Evolutionary conservation across 1,140 invertebrate genomes (phyloP).

Genomic region (Drosophila parabipectinata): DNA sequence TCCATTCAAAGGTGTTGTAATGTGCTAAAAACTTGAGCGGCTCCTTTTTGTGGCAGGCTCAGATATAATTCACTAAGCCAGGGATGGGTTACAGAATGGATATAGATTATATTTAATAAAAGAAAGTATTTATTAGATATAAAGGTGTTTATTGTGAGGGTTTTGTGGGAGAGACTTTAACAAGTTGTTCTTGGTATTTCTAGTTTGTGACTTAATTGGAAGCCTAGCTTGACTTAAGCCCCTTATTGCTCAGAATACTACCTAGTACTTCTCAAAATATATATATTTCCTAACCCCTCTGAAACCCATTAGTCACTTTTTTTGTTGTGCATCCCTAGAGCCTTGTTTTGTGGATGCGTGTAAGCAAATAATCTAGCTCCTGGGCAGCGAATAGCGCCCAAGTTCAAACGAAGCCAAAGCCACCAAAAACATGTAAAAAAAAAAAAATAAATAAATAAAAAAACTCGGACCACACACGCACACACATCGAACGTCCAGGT

Average conservation of each 20-base stretch:
- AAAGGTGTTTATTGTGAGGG: neutral
- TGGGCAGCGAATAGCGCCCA: slow-evolving; percentile 26
- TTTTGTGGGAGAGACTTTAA: too few species aligned
- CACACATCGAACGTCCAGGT: slow-evolving; percentile 32
- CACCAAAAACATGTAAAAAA: slow-evolving; percentile 76
- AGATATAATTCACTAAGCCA: slow-evolving; percentile 32
- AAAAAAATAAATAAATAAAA: slow-evolving; percentile 23
- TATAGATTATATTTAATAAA: neutral
- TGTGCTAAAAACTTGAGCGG: slow-evolving; percentile 52
- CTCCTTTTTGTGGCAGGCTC: slow-evolving; percentile 12
- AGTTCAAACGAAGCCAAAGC: slow-evolving; percentile 77
- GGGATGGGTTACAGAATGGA: slow-evolving; percentile 10
- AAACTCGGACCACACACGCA: slow-evolving; percentile 68
- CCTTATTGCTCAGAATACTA: neutral
- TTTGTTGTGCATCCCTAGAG: slow-evolving; percentile 30
- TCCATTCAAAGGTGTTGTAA: slow-evolving; percentile 68
- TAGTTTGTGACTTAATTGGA: too few species aligned
- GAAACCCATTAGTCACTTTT: neutral
- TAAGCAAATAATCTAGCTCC: slow-evolving; percentile 79
- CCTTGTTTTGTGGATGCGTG: slow-evolving; percentile 63
- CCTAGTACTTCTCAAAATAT: neutral
- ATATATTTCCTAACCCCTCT: neutral
- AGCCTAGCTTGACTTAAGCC: too few species aligned
- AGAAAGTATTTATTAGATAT: neutral
- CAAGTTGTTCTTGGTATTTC: too few species aligned